These are phyloP conservation scores for Catharus ustulatus DNA, from an alignment of 2,797 vertebrate genomes.

Conservation along the genomic window DNA sequence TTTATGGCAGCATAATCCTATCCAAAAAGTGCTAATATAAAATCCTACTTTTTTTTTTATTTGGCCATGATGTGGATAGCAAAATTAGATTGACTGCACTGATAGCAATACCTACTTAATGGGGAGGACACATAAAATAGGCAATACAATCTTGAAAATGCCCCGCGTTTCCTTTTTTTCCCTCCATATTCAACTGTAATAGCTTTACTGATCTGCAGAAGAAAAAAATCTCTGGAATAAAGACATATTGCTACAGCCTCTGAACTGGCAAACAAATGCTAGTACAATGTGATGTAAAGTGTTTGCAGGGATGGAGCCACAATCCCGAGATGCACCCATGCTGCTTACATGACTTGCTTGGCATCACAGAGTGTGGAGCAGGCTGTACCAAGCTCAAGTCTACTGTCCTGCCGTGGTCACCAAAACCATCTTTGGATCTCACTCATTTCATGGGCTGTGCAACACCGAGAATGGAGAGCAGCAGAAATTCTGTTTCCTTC, in stretches of 20 bases:
- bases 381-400: neutral
- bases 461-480: neutral
- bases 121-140: neutral
- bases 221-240: neutral
- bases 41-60: conserved; percentile 40
- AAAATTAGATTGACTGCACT: conserved; percentile 24
- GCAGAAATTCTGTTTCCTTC: neutral
- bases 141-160: conserved; percentile 20
- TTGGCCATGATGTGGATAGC: neutral
- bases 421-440: neutral
- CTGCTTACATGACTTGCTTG: neutral
- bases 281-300: neutral
- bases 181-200: neutral
- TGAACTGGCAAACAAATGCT: conserved; percentile 23
- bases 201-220: conserved; percentile 6
- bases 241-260: neutral
- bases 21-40: conserved; percentile 47
- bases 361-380: accelerated
- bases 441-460: neutral
- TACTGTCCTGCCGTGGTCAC: neutral
- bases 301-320: neutral
- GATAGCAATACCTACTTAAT: conserved; percentile 30
- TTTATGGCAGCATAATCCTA: conserved; percentile 69
- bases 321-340: neutral
- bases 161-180: neutral